Percentiles rank a stretch among this genome's conserved stretches.
Evolutionary conservation across 2,797 vertebrate genomes (phyloP).

Genomic region (Acanthopagrus latus): DNA sequence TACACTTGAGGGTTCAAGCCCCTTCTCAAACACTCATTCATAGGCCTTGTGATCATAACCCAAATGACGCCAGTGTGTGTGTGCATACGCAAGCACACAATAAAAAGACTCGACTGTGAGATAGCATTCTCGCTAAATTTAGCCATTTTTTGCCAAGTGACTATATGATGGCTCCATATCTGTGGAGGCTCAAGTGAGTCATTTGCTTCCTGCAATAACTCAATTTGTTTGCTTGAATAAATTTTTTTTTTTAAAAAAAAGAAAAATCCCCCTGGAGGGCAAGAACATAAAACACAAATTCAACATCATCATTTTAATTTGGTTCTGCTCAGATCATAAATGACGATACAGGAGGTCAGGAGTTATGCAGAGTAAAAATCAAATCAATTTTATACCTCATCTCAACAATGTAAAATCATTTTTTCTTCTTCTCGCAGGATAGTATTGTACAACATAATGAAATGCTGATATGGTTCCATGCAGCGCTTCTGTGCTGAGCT

Average conservation of each 20-base stretch:
- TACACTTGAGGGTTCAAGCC: constrained; percentile 54
- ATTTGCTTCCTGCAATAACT: background rate
- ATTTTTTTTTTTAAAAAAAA: no score
- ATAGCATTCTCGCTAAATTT: constrained; percentile 14
- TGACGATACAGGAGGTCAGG: constrained; percentile 45
- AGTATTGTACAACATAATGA: constrained; percentile 24
- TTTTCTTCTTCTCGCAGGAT: background rate
- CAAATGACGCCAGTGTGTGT: constrained; percentile 41
- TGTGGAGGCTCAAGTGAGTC: constrained; percentile 13
- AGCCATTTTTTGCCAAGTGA: background rate
- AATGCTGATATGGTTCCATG: background rate
- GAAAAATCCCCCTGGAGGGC: background rate
- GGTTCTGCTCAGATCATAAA: constrained; percentile 47
- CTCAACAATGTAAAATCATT: constrained; percentile 19
- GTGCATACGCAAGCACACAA: constrained; percentile 21
- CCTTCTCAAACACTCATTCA: constrained; percentile 56
- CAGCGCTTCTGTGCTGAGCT: background rate
- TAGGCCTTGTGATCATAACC: constrained; percentile 77
- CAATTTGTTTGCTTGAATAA: background rate
- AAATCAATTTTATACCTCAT: constrained; percentile 34
- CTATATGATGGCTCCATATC: background rate
- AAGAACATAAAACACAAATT: constrained; percentile 18
- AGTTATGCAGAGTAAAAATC: constrained; percentile 44
- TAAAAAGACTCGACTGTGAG: constrained; percentile 34
- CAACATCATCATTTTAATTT: constrained; percentile 59